A percentile compares a stretch with the other conserved stretches of the same genome.
These are phyloP conservation scores for Rhagoletis zephyria DNA, from an alignment of 1,140 invertebrate genomes.

Conservation along the genomic window DNA sequence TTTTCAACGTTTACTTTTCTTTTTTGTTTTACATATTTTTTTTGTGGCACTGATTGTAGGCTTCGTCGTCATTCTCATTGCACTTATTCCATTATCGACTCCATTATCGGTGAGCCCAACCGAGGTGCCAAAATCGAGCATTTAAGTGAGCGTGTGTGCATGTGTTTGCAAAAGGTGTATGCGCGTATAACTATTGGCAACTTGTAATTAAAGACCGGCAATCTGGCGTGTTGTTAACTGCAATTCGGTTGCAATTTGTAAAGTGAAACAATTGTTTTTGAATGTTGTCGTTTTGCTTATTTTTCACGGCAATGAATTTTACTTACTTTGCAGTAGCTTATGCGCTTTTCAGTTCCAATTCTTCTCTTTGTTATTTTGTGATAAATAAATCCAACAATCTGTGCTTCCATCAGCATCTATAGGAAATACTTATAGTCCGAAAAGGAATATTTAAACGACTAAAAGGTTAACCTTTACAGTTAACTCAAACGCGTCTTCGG, in stretches of 20 bases:
- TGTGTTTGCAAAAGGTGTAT: background rate
- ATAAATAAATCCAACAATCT: background rate
- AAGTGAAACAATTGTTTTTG: conserved; percentile 29
- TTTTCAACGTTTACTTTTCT: background rate
- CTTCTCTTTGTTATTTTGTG: background rate
- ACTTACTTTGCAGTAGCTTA: no score
- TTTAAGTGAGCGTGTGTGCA: background rate
- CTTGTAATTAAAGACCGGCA: conserved; percentile 47
- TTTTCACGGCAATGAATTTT: background rate
- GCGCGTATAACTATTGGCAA: background rate
- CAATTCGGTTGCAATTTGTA: conserved; percentile 51
- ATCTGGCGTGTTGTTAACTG: conserved; percentile 31
- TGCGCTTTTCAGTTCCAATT: background rate
- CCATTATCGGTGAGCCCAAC: conserved; percentile 36
- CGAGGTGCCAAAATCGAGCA: conserved; percentile 7
- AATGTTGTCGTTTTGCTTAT: background rate
- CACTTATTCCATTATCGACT: conserved; percentile 49
- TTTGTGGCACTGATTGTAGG: conserved; percentile 42
- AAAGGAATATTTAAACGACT: no score
- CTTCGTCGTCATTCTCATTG: conserved; percentile 32
- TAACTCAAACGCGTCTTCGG: no score
- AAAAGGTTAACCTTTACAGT: no score
- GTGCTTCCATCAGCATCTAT: no score
- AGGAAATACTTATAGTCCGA: no score
- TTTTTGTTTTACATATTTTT: background rate